Conservation (phyloP, 1,140 invertebrate genomes). For the Trissolcus basalis region DNA sequence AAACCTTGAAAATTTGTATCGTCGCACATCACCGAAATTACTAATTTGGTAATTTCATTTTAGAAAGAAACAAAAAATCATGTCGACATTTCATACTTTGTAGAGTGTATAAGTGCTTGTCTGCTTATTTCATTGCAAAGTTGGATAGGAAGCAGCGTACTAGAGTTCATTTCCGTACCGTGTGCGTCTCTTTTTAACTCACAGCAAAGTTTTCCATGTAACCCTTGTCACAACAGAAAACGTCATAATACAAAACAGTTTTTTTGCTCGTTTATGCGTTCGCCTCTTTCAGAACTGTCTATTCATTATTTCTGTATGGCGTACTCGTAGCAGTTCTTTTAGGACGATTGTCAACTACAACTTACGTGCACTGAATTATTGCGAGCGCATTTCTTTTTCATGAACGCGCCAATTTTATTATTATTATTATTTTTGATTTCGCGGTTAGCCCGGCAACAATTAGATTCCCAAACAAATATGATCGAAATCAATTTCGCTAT, state of each 20-base stretch:
- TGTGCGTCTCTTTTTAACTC: conserved; percentile 33
- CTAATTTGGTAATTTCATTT: conserved; percentile 14
- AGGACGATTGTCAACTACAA: conserved; percentile 14
- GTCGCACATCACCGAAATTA: conserved; percentile 4
- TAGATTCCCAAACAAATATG: no score
- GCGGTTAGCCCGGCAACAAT: no score
- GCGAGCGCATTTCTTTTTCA: conserved; percentile 5
- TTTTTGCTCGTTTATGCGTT: conserved; percentile 37
- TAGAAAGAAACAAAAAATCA: conserved; percentile 5
- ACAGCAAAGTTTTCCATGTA: conserved; percentile 36
- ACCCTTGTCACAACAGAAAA: conserved; percentile 44
- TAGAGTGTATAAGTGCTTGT: conserved; percentile 44
- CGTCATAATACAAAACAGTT: conserved; percentile 46
- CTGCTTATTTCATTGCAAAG: conserved; percentile 47
- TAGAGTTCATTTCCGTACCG: conserved; percentile 50
- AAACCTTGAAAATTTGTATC: neutral
- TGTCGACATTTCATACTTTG: conserved; percentile 27
- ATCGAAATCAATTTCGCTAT: no score
- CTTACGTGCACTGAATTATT: conserved; percentile 9
- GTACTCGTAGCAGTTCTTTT: conserved; percentile 28
- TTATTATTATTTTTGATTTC: neutral
- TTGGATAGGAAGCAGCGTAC: conserved; percentile 47
- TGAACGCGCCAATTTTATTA: neutral
- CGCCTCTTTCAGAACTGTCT: conserved; percentile 14
- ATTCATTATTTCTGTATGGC: conserved; percentile 28